phyloP scores from a whole-genome alignment of 2,797 vertebrate species.

The Apogon hyalosoma region DNA sequence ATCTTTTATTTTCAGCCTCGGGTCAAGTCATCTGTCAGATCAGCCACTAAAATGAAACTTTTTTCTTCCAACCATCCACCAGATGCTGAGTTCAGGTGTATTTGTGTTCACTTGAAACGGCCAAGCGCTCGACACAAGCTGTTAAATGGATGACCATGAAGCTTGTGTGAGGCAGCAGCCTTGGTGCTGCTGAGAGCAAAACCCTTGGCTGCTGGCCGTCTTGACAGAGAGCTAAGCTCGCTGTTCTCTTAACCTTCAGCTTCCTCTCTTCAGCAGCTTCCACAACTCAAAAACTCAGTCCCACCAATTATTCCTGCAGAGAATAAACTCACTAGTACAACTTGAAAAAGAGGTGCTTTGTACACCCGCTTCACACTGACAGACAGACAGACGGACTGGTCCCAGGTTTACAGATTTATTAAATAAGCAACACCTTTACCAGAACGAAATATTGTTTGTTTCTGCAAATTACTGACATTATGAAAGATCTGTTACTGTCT shows the following conservation, averaged over 20 bases:
- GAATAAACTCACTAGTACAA: neutral
- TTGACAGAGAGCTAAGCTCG: constrained; percentile 68
- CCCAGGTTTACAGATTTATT: neutral
- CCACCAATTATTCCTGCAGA: constrained; percentile 34
- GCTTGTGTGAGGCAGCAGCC: constrained; percentile 42
- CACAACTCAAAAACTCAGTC: constrained; percentile 17
- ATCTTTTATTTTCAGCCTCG: constrained; percentile 45
- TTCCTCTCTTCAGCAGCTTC: constrained; percentile 39
- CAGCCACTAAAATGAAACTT: constrained; percentile 40
- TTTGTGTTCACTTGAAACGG: constrained; percentile 61
- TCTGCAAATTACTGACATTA: no score
- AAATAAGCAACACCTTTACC: no score
- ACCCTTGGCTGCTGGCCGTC: constrained; percentile 56
- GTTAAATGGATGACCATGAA: constrained; percentile 61
- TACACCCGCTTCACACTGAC: neutral
- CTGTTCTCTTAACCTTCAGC: constrained; percentile 74
- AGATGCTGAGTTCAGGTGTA: constrained; percentile 46
- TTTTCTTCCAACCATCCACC: constrained; percentile 30
- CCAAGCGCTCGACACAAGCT: constrained; percentile 37
- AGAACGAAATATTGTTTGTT: no score
- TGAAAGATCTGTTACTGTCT: no score
- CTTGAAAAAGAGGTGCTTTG: constrained; percentile 6
- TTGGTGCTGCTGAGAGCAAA: constrained; percentile 60
- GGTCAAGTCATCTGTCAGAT: constrained; percentile 47
- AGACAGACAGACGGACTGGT: no score